Conservation (phyloP, 92 coral and sea anemone genomes). For the Actinernus sp. region DNA sequence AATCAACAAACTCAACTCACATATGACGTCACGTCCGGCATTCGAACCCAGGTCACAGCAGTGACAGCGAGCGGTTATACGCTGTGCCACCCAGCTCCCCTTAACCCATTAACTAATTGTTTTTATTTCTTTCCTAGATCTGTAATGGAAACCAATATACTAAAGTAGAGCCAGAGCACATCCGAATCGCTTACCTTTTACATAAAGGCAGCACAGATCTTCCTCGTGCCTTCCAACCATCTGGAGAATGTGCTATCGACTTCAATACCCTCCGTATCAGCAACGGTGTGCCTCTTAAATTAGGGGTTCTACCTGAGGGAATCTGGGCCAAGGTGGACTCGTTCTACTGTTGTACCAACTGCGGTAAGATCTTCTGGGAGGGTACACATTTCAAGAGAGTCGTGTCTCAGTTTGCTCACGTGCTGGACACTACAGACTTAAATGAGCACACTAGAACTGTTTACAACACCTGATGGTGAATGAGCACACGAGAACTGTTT, state of each 20-base stretch:
- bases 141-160: constrained; percentile 88
- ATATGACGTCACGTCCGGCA: too few relatives aligned
- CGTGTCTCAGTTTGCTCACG: constrained; percentile 79
- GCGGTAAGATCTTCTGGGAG: constrained; percentile 98
- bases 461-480: not conserved
- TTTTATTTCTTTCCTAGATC: too few relatives aligned
- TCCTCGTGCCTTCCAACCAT: constrained; percentile 26
- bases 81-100: too few relatives aligned
- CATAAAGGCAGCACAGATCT: constrained; percentile 36
- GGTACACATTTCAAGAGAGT: constrained; percentile 92
- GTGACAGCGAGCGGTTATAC: too few relatives aligned
- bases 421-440: constrained; percentile 36
- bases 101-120: too few relatives aligned
- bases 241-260: constrained; percentile 67
- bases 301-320: constrained; percentile 75
- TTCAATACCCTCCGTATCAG: constrained; percentile 60
- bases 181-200: constrained; percentile 72
- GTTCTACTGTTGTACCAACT: constrained; percentile 82
- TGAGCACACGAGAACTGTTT: too few relatives aligned
- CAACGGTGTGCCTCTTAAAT: constrained; percentile 76
- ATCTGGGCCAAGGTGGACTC: constrained; percentile 66
- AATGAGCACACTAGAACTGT: not conserved
- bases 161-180: constrained; percentile 65
- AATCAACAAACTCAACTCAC: too few relatives aligned
- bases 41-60: too few relatives aligned